Evolutionary conservation across 2,113 vertebrate genomes (phyloP).

Genomic region (Formicarius rufipectus): DNA sequence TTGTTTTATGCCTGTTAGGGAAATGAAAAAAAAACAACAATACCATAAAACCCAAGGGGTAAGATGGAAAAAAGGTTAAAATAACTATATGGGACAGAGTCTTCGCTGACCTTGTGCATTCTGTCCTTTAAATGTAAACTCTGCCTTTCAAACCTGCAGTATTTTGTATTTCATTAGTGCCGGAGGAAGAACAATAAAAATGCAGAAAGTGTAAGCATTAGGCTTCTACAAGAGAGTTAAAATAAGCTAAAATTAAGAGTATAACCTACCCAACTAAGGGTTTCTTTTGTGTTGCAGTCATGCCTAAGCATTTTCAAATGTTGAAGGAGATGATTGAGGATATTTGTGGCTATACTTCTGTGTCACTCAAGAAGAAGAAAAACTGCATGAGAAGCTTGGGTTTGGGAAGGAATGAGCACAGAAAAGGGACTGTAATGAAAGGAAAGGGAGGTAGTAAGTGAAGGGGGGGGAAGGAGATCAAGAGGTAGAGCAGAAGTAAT

Average conservation of each 20-base stretch:
- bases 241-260: background rate
- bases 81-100: background rate
- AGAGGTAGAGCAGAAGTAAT: background rate
- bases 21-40: conserved; percentile 1
- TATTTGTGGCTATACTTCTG: background rate
- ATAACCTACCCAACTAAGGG: background rate
- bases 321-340: background rate
- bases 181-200: background rate
- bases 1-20: background rate
- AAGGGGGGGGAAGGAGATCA: background rate
- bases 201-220: background rate
- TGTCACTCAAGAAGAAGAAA: background rate
- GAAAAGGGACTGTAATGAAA: background rate
- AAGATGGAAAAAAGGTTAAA: background rate
- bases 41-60: background rate
- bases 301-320: background rate
- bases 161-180: background rate
- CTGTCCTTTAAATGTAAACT: background rate
- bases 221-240: background rate
- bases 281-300: background rate
- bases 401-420: background rate
- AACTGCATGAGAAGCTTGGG: background rate
- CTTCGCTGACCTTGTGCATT: background rate
- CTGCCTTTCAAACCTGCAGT: background rate
- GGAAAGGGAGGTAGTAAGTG: background rate